Evolutionary conservation across 2,797 vertebrate genomes (phyloP), one percentile per base, ranked within the genome.

Genomic region (Ctenosaura bakeri): DNA sequence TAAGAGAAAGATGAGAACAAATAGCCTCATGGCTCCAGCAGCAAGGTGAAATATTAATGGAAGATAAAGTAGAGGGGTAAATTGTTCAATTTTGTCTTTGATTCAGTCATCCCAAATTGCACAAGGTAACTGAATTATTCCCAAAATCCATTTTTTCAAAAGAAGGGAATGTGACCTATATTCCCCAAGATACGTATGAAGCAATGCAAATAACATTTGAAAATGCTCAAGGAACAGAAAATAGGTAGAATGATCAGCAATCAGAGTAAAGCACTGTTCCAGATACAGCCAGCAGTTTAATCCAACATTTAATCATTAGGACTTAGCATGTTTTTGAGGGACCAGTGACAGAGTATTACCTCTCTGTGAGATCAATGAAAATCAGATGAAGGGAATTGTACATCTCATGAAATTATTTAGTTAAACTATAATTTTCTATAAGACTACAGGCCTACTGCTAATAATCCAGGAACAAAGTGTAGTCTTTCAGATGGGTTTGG

Each of bases 81-180:
- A 82, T 71, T 73, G 87, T 82, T 82, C 64, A 71, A 38, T 73
- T 71, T 35, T 81, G 50, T 24, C 78, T 71, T 78, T 84, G 59
- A 50, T 35, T 59, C 52, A 9, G 14, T 9, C 18, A 35, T 84
- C 9, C 22, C 7, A 20, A 69, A 46, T 13, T 18, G 62, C 24
- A 84, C 38, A 42, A 29, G 42, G 13, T 62, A 22, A 38, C 24
- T 64, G 59, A 26, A 83, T 64, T 12, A 83, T 83, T 83, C 13
- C 3, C 10, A 14, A 84, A 66, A 84, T 18, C 10, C 10, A 18
- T 29, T 6, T 84, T 66, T 62, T 29, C 6, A 66, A 66, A 69
- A 84, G 59, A 64, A 18, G 62, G 8, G 13, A 69, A 69, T 69
- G 66, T 69, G 66, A 32, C 66, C 66, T 32, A 69, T 32, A 69